Base-by-base conservation (phyloP, 2,113 vertebrate species). In the Poeciliopsis prolifica region DNA sequence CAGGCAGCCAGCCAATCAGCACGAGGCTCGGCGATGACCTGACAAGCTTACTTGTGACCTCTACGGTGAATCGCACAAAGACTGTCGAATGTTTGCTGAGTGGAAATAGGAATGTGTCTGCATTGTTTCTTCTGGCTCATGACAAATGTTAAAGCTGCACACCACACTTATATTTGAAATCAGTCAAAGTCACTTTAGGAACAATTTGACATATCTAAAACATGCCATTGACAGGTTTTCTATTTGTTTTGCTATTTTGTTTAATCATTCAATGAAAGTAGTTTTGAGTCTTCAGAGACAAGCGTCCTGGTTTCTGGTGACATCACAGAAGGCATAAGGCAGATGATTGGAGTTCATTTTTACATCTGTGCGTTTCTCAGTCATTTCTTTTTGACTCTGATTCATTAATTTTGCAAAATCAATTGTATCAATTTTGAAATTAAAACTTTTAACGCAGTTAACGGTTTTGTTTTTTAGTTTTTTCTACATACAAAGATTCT, bases 1-100 rank as follows among this genome's bases (percentile, higher is more conserved):
- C 74, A 62, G 84, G 88, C 87, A 80, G 26, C 4, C 79, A 40
- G 90, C 92, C 90, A 94, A 89, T 83, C 84, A 78, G 85, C 77
- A 83, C 1, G 4, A 30, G 75, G 69, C 84, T 80, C 42, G 77
- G 84, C 33, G 61, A 83, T 87, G 89, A 90, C 64, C 76, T 68
- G 80, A 86, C 85, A 87, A 68, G 91, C 84, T 82, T 48, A 68
- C 92, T 84, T 87, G 84, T 86, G 82, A 79, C 77, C 85, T 80
- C 74, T 86, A 72, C 86, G 83, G 77, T 87, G 83, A 89, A 58
- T 87, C 78, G 85, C 74, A 87, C 74, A 84, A 86, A 87, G 81
- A 35, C 67, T 33, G 19, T 29, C 30, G 71, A 78, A 70, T 74
- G 85, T 80, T 70, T 80, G 51, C 61, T 61, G 64, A 74, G 70